Conservation (phyloP, 1,140 invertebrate species). For the Drosophila bifasciata region DNA sequence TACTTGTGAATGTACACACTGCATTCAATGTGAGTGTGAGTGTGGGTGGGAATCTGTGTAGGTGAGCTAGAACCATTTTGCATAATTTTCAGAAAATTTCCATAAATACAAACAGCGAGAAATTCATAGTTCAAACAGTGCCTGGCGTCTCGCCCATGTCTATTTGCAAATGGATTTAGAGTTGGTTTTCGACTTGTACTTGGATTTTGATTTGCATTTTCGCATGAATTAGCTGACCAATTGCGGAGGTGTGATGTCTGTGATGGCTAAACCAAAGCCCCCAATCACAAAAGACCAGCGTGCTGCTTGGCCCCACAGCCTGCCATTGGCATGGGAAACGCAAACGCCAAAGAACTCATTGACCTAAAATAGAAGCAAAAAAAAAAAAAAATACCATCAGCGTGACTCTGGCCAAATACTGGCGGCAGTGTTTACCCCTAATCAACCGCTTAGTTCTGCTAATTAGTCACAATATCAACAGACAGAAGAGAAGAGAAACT, state of each 20-base stretch:
- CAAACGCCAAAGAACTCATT: constrained; percentile 22
- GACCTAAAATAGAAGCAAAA: constrained; percentile 1
- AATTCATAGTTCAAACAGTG: constrained; percentile 73
- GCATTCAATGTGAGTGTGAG: constrained; percentile 4
- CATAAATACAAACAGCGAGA: constrained; percentile 63
- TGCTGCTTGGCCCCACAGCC: neutral
- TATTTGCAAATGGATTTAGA: constrained; percentile 44
- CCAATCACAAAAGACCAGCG: neutral
- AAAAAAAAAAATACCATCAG: constrained; percentile 1
- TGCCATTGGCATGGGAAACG: constrained; percentile 16
- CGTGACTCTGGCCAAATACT: neutral
- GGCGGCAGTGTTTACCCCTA: neutral
- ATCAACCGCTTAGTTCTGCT: constrained; percentile 5
- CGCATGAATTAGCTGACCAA: constrained; percentile 51
- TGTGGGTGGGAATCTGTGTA: constrained; percentile 13
- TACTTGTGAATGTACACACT: constrained; percentile 1
- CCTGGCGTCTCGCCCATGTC: constrained; percentile 26
- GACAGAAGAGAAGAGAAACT: neutral
- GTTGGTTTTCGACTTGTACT: constrained; percentile 18
- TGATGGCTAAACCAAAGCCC: too few species aligned
- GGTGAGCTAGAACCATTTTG: constrained; percentile 56
- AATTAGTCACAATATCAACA: constrained; percentile 3
- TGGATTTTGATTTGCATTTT: constrained; percentile 39
- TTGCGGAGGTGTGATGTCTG: constrained; percentile 31
- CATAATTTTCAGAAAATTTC: constrained; percentile 74